Base-by-base conservation (phyloP, 2,888 invertebrate genomes). In the Hypselothyrea guttata region DNA sequence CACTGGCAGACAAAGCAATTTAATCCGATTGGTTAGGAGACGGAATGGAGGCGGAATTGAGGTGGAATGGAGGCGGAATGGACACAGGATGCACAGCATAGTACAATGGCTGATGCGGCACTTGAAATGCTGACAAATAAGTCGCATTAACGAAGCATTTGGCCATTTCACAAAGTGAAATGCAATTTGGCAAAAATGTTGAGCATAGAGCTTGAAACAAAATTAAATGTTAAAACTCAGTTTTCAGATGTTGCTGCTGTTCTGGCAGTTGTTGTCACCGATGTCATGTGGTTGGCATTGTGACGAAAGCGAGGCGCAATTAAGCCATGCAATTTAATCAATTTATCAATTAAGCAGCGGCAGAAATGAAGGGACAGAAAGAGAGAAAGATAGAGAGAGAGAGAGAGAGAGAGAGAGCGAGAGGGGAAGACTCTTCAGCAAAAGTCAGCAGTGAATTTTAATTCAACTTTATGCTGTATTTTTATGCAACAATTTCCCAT, bases 251-350 rank as follows among this genome's bases (percentile, higher is more conserved):
- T n/a, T n/a, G n/a, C n/a, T n/a, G n/a, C n/a, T 53, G 51, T 44
- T 44, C 44, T 8, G 30, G 28, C 12, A 16, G 28, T 31, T 48
- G 27, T 42, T 31, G 11, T 33, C 30, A 28, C 42, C 62, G 71
- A 53, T 52, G 57, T 59, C 61, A 49, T 63, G 62, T 52, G 75
- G 56, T 53, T 51, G 53, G 47, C 57, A 62, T 44, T 55, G 55
- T 55, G 55, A 61, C 34, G 44, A 61, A 66, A 66, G 72, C 34
- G 44, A 61, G 61, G 62, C 61, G 76, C 74, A 78, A 82, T 84
- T 82, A 84, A 78, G 76, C 51, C 59, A 28, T 72, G 79, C 76
- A 82, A 82, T 84, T 84, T 76, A 78, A 84, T 84, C 84, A 82
- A 82, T 84, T 82, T 82, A 82, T 70, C 82, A 84, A 82, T 82